phyloP scores from a whole-genome alignment of 2,797 vertebrate species.

The Garrulus glandarius region DNA sequence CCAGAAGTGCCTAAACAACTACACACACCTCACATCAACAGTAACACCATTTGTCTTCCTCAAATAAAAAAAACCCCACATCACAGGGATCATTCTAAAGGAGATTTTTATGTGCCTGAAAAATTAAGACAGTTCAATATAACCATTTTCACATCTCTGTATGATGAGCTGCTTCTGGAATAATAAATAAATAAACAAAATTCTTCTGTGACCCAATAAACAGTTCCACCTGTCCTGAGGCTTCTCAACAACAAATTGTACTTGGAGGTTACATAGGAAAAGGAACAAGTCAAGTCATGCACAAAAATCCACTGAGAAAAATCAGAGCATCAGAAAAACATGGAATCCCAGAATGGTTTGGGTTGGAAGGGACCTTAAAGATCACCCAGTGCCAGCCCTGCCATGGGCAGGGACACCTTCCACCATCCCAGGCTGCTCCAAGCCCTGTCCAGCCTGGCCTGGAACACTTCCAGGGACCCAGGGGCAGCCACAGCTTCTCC shows the following conservation, averaged over 20 bases:
- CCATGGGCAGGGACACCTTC: not conserved
- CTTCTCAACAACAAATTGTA: not conserved
- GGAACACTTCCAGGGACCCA: not conserved
- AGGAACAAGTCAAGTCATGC: not conserved
- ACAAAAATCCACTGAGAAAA: not conserved
- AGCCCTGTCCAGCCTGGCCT: rapidly evolving
- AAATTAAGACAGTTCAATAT: not conserved
- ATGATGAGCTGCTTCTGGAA: not conserved
- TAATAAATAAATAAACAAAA: not conserved
- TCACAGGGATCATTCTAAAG: not conserved
- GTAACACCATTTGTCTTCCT: not conserved
- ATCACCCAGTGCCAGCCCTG: rapidly evolving
- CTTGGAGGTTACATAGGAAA: not conserved
- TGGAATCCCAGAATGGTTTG: not conserved
- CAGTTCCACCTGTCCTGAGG: not conserved
- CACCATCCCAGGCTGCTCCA: not conserved
- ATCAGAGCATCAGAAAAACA: not conserved
- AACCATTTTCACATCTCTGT: not conserved
- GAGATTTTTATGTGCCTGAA: not conserved
- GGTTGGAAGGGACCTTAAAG: not conserved
- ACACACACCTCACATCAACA: not conserved
- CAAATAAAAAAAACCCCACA: not conserved
- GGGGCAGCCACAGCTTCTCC: not conserved
- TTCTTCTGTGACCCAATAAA: not conserved
- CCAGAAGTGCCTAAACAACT: not conserved